These are phyloP conservation scores for Nerophis lumbriciformis DNA, from an alignment of 2,113 vertebrate species.

Conservation along the genomic window DNA sequence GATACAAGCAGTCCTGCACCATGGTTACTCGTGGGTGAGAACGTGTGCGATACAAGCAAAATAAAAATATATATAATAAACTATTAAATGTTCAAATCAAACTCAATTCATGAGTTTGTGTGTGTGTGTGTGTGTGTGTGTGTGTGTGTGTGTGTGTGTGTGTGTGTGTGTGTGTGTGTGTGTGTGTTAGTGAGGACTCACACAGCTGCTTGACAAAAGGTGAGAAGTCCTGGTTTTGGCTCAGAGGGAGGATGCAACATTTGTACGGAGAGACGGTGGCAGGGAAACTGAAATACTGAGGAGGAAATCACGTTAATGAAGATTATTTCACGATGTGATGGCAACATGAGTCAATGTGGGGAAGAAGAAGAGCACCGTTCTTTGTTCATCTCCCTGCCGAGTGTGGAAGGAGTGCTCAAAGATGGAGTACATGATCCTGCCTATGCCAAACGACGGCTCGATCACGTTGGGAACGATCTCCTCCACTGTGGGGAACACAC, in stretches of 20 bases:
- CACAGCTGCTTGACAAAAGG: conserved; percentile 88
- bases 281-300: conserved; percentile 90
- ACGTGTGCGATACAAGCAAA: too few relatives aligned
- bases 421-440: conserved; percentile 91
- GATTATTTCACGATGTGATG: background rate
- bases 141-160: too few relatives aligned
- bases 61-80: too few relatives aligned
- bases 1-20: too few relatives aligned
- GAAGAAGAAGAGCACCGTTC: conserved; percentile 72
- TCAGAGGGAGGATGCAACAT: conserved; percentile 88
- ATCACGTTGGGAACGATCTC: conserved; percentile 91
- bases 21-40: too few relatives aligned
- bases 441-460: conserved; percentile 91
- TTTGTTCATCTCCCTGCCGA: conserved; percentile 86
- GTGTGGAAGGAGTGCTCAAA: conserved; percentile 89
- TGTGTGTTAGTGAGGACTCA: conserved; percentile 61
- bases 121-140: too few relatives aligned
- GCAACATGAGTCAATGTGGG: background rate
- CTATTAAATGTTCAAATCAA: too few relatives aligned
- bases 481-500: conserved; percentile 75
- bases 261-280: conserved; percentile 87
- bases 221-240: conserved; percentile 89
- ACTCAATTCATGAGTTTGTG: too few relatives aligned
- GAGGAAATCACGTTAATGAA: background rate
- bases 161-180: background rate